Conservation (phyloP, 2,888 invertebrate species). For the Apodemia duryi region DNA sequence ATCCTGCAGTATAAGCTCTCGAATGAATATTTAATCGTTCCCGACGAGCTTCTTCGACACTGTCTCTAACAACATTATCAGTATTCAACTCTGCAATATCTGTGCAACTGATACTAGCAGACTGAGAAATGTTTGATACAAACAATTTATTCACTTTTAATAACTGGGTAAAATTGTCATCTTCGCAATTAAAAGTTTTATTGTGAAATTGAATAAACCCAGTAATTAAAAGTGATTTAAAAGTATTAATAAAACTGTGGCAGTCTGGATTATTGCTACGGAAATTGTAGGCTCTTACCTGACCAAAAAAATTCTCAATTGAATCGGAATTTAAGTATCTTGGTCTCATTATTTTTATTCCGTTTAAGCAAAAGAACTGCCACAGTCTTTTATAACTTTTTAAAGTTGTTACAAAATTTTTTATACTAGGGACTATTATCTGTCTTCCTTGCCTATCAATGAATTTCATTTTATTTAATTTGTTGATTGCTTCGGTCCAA, state of each 20-base stretch:
- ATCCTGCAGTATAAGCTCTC: conserved; percentile 32
- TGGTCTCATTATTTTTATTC: background rate
- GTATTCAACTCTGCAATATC: conserved; percentile 18
- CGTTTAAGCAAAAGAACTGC: background rate
- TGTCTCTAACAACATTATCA: background rate
- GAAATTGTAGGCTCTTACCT: background rate
- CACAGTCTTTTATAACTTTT: conserved; percentile 26
- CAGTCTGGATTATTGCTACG: background rate
- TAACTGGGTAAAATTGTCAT: conserved; percentile 21
- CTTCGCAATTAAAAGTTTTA: background rate
- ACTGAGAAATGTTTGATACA: background rate
- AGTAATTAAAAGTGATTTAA: conserved; percentile 1
- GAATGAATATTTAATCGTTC: conserved; percentile 34
- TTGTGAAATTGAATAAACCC: background rate
- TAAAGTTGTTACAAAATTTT: conserved; percentile 26
- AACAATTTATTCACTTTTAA: conserved; percentile 13
- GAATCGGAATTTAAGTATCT: conserved; percentile 15
- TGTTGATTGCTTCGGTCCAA: conserved; percentile 23
- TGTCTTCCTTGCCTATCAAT: conserved; percentile 14
- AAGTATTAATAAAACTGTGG: background rate
- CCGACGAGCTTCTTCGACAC: background rate
- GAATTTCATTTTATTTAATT: conserved; percentile 19
- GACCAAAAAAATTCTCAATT: background rate
- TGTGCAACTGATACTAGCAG: background rate
- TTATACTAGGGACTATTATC: conserved; percentile 20